Percentiles rank a stretch among this genome's conserved stretches.
Conservation (phyloP, 2,797 vertebrate species). For the Sebastes cheni region DNA sequence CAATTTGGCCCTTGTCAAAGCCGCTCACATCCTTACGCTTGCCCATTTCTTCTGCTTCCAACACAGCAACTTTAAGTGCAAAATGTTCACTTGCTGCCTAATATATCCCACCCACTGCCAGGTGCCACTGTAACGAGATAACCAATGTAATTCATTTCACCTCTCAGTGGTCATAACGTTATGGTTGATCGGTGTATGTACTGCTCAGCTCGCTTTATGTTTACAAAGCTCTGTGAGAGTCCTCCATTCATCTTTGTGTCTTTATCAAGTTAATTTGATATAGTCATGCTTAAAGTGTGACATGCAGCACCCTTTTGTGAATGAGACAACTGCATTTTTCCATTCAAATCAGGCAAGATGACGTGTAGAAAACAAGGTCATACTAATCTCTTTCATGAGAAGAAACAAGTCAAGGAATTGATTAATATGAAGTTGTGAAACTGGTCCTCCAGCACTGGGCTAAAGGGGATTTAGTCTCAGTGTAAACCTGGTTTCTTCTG, state of each 20-base stretch:
- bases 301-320: not conserved
- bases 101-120: no score
- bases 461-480: slow-evolving; percentile 8
- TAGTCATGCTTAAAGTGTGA: not conserved
- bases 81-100: no score
- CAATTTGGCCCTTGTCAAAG: no score
- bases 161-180: no score
- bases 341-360: not conserved
- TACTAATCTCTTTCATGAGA: slow-evolving; percentile 43
- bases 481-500: slow-evolving; percentile 11
- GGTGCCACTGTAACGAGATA: no score
- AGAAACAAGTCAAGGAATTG: slow-evolving; percentile 23
- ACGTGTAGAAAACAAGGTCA: slow-evolving; percentile 25
- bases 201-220: not conserved
- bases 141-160: no score
- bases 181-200: no score
- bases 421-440: slow-evolving; percentile 48
- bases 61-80: no score
- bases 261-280: not conserved
- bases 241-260: not conserved
- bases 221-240: not conserved
- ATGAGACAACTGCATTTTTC: slow-evolving; percentile 7
- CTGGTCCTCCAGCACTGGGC: slow-evolving; percentile 31
- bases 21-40: no score
- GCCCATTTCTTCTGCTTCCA: no score